Evolutionary conservation across 2,113 vertebrate species (phyloP), one percentile per base, ranked within the genome.

Genomic region (Channa argus): DNA sequence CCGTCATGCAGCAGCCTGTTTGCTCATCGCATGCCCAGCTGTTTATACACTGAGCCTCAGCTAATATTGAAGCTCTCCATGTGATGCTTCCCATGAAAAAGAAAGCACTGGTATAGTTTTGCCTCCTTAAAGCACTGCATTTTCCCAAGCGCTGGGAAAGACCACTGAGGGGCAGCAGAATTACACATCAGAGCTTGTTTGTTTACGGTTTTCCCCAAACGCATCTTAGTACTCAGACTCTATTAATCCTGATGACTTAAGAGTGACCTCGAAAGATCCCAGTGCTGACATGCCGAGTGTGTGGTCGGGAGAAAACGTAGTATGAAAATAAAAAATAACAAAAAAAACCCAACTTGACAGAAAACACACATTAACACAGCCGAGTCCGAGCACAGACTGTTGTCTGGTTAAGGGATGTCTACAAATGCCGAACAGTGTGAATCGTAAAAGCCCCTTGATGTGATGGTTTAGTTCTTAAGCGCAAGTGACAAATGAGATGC

Each of bases 91-190:
- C 49, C 73, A 61, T 69, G 62, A 69, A 51, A 79, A 81, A 74
- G 13, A 74, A 76, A 55, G 61, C 53, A 38, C 52, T 10, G 7
- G 44, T 33, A n/a, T 3, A 36, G 69, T 41, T 24, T 3, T 15
- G 34, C 13, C 34, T 36, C 14, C 52, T 54, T 15, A 41, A 33
- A 51, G 67, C 5, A 4, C 51, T 56, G 56, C 59, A 11, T 59
- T 55, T 10, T 46, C 50, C 53, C 24, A 7, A 47, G 39, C 39
- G 10, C 82, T 49, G 74, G 1, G 5, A 74, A 77, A 80, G 56
- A 72, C 88, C 90, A 88, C 88, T 81, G 83, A 86, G 86, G 82
- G 91, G 91, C 89, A 91, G 88, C 86, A 92, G 83, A 83, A 76
- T 71, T 56, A 85, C 88, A 84, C 41, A 49, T 24, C 87, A 71